Conservation (phyloP, 2,113 vertebrate genomes). For the Otus sunia region DNA sequence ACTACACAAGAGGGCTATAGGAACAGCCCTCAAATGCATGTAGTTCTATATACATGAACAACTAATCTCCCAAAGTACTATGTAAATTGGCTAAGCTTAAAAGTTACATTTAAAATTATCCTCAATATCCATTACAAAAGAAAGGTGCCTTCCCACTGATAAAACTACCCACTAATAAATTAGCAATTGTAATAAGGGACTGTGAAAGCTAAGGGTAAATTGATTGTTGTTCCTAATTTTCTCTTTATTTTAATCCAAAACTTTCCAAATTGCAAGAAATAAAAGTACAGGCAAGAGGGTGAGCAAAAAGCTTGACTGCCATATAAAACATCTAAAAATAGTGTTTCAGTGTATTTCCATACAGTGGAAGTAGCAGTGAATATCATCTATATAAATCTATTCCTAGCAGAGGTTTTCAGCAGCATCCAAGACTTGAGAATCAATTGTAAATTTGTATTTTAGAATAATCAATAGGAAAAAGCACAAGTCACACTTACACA, state of each 20-base stretch:
- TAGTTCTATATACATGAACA: neutral
- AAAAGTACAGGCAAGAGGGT: neutral
- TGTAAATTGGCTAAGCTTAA: slow-evolving; percentile 44
- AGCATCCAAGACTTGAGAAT: neutral
- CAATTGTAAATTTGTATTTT: slow-evolving; percentile 27
- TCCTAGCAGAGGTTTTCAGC: slow-evolving; percentile 22
- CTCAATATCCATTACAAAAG: slow-evolving; percentile 60
- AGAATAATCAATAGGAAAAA: slow-evolving; percentile 28
- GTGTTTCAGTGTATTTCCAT: neutral
- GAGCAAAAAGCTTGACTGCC: slow-evolving; percentile 28
- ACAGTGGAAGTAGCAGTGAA: neutral
- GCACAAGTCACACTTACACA: neutral
- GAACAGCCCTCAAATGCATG: neutral
- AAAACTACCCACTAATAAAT: neutral
- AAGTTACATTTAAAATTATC: slow-evolving; percentile 54
- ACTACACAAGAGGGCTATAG: neutral
- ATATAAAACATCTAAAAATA: slow-evolving; percentile 46
- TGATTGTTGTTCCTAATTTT: slow-evolving; percentile 41
- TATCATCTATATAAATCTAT: slow-evolving; percentile 21
- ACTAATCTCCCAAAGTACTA: slow-evolving; percentile 34
- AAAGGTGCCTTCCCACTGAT: slow-evolving; percentile 40
- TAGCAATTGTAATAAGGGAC: slow-evolving; percentile 40
- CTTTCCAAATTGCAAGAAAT: slow-evolving; percentile 15
- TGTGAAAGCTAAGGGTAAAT: slow-evolving; percentile 11
- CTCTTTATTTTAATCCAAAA: slow-evolving; percentile 44